Evolutionary conservation across 1,140 invertebrate species (phyloP), one percentile per base, ranked within the genome.

Genomic region (Bombus fervidus): DNA sequence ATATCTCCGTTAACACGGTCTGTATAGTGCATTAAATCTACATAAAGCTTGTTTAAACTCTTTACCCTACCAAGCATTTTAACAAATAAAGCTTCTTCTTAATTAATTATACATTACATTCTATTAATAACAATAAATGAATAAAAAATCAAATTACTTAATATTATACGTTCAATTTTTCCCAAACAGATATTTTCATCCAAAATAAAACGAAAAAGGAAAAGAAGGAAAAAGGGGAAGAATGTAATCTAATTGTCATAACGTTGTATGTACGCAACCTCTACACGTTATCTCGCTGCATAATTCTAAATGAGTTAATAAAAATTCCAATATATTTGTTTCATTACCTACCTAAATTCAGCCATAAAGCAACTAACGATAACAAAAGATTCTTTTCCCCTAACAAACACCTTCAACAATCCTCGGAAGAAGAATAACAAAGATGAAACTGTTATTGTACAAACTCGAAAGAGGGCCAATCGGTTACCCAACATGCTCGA

Each of bases 401-500:
- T 1, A 43, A n/a, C n/a, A 47, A 47, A 74, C n/a, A 41, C 31
- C 41, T 74, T 74, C 15, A 25, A n/a, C 28, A 47, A 74, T 22
- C 68, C 31, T 69, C 37, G 1, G 9, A 22, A 12, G 41, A 34
- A 74, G 31, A 34, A 74, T 15, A 47, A 8, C n/a, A 53, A 43
- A 15, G 39, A 25, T 4, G 34, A n/a, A 15, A 12, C 10, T 31
- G 18, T 28, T 39, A 47, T 47, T 74, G 71, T 41, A 22, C 9
- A 25, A 15, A 69, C 39, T 39, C 53, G 34, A 41, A 80, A 85
- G 47, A 71, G 31, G 66, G 86, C 88, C 86, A 87, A 83, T 90
- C 91, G 92, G 92, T 93, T 93, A 77, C 86, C 85, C 87, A 93
- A 92, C 82, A 73, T 86, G 69, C 76, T 89, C 83, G 74, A 89